A percentile compares a stretch with the other conserved stretches of the same genome.
Evolutionary conservation across 2,113 vertebrate genomes (phyloP).

Genomic region (Cephalopterus ornatus): DNA sequence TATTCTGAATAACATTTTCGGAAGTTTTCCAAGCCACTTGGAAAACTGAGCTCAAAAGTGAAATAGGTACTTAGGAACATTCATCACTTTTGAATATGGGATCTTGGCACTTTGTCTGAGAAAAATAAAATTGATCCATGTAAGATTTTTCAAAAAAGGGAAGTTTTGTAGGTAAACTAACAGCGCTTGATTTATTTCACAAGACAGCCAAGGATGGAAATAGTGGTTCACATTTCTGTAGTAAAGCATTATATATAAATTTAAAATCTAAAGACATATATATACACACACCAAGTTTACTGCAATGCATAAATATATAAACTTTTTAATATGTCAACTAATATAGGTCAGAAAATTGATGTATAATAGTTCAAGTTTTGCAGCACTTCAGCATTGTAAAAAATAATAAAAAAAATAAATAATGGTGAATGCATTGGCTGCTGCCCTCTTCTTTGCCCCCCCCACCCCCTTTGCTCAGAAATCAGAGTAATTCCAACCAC

Average conservation of each 20-base stretch:
- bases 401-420: conserved; percentile 25
- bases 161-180: conserved; percentile 39
- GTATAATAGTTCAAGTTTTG: conserved; percentile 69
- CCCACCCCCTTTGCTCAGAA: not conserved
- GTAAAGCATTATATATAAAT: conserved; percentile 63
- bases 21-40: not conserved
- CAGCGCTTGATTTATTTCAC: conserved; percentile 53
- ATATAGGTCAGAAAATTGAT: conserved; percentile 53
- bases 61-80: conserved; percentile 3
- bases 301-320: conserved; percentile 57
- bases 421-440: conserved; percentile 5
- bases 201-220: conserved; percentile 51
- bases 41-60: conserved; percentile 36
- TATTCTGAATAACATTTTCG: not conserved
- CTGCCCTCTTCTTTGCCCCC: not conserved
- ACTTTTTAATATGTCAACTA: conserved; percentile 19
- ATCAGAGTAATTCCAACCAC: not conserved
- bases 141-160: not conserved
- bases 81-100: conserved; percentile 23
- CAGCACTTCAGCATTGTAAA: conserved; percentile 59
- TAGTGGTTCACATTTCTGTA: conserved; percentile 59
- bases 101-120: conserved; percentile 47
- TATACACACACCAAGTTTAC: conserved; percentile 16
- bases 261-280: conserved; percentile 57
- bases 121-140: not conserved